Evolutionary conservation across 1,140 invertebrate species (phyloP).

Genomic region (Carcinoscorpius rotundicauda): DNA sequence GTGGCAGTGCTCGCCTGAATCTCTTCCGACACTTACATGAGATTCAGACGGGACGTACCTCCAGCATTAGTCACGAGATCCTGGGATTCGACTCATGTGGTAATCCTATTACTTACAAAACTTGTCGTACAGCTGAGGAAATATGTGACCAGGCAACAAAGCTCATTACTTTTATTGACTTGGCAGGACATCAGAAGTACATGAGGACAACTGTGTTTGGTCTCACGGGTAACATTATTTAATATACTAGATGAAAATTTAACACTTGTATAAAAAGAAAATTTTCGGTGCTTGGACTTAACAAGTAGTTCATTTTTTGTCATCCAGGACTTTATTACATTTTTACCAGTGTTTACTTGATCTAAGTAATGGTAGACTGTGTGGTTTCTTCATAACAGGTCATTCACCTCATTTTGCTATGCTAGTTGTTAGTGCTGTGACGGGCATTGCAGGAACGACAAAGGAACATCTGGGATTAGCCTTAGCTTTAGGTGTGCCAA

Average conservation of each 20-base stretch:
- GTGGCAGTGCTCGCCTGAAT: conserved; percentile 84
- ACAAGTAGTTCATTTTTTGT: too few species aligned
- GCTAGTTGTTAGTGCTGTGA: conserved; percentile 62
- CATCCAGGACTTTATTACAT: too few species aligned
- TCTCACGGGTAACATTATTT: conserved; percentile 46
- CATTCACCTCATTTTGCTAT: conserved; percentile 92
- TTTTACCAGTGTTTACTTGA: too few species aligned
- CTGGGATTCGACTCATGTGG: conserved; percentile 75
- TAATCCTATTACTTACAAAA: conserved; percentile 72
- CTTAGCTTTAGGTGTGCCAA: conserved; percentile 66
- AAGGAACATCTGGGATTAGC: conserved; percentile 71
- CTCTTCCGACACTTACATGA: conserved; percentile 95
- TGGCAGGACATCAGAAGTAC: conserved; percentile 94
- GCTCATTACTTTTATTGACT: conserved; percentile 87
- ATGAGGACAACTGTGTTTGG: conserved; percentile 89
- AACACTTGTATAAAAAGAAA: too few species aligned
- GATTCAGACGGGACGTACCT: conserved; percentile 88
- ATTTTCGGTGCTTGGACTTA: too few species aligned
- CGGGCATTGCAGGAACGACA: conserved; percentile 38
- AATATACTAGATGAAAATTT: not conserved
- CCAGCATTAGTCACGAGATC: conserved; percentile 92
- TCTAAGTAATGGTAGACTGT: too few species aligned
- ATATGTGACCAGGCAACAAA: conserved; percentile 83
- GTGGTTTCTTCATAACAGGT: conserved; percentile 27
- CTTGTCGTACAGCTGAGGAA: conserved; percentile 82